Evolutionary conservation across 2,113 vertebrate genomes (phyloP).

Genomic region (Anolis sagrei): DNA sequence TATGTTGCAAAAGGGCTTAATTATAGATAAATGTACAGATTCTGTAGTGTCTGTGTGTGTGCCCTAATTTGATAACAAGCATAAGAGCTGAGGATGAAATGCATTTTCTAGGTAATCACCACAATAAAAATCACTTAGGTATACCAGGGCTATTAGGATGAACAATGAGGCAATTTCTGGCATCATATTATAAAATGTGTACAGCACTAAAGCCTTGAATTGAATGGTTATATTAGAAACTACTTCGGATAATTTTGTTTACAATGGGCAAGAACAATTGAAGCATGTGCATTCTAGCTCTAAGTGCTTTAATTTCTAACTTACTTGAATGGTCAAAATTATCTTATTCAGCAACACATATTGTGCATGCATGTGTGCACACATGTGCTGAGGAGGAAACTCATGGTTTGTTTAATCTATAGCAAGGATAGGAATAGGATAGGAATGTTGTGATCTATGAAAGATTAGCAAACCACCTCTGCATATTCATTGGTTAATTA

Average conservation of each 20-base stretch:
- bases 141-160: conserved; percentile 41
- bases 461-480: too few relatives aligned
- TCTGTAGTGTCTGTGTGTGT: conserved; percentile 3
- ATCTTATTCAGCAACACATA: conserved; percentile 20
- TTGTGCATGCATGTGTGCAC: not conserved
- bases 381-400: not conserved
- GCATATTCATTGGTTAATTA: too few relatives aligned
- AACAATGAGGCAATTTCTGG: conserved; percentile 59
- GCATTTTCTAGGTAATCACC: conserved; percentile 51
- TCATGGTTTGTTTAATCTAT: too few relatives aligned
- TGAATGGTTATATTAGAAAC: conserved; percentile 27
- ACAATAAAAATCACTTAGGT: conserved; percentile 41
- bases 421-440: too few relatives aligned
- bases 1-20: not conserved
- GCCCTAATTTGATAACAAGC: conserved; percentile 40
- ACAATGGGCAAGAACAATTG: conserved; percentile 56
- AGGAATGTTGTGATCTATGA: too few relatives aligned
- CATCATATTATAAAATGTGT: conserved; percentile 33
- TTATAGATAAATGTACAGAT: conserved; percentile 1
- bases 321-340: conserved; percentile 62
- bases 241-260: conserved; percentile 63
- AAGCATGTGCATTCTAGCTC: conserved; percentile 43
- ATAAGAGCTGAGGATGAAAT: conserved; percentile 49
- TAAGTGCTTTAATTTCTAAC: conserved; percentile 67
- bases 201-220: conserved; percentile 49